These are phyloP conservation scores for Atta texana DNA, from an alignment of 1,140 invertebrate genomes.

Conservation along the genomic window DNA sequence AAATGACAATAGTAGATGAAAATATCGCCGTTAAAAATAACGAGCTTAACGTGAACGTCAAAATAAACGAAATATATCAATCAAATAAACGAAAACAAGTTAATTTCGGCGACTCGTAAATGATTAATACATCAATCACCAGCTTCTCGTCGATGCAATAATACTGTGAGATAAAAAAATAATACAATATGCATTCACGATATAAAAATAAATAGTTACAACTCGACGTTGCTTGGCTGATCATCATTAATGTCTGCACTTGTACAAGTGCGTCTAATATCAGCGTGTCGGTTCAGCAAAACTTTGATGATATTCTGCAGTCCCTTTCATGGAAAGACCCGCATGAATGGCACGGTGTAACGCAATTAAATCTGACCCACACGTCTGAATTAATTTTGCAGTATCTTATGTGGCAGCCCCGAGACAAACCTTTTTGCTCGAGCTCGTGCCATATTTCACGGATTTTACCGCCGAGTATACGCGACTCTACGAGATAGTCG, in stretches of 20 bases:
- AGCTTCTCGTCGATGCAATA: not conserved
- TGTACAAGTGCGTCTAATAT: not conserved
- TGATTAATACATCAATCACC: not conserved
- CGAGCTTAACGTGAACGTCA: not conserved
- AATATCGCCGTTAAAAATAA: not conserved
- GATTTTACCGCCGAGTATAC: not conserved
- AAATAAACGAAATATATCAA: slow-evolving; percentile 13
- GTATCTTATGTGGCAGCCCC: slow-evolving; percentile 9
- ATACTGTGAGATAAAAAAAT: not conserved
- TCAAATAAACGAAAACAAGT: not conserved
- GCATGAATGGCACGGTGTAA: slow-evolving; percentile 4
- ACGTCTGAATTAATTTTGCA: slow-evolving; percentile 67
- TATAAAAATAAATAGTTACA: not conserved
- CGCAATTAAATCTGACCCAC: slow-evolving; percentile 67
- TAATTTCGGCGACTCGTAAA: not conserved
- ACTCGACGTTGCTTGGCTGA: not conserved
- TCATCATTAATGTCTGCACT: not conserved
- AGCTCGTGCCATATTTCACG: too few relatives aligned
- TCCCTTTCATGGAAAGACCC: not conserved
- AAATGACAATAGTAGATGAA: not conserved
- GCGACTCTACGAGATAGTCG: slow-evolving; percentile 4
- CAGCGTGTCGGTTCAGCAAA: not conserved
- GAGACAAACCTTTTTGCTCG: not conserved
- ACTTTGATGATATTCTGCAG: not conserved
- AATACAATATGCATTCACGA: not conserved